A percentile compares a stretch with the other conserved stretches of the same genome.
Evolutionary conservation across 2,113 vertebrate genomes (phyloP).

Genomic region (Centrocercus urophasianus): DNA sequence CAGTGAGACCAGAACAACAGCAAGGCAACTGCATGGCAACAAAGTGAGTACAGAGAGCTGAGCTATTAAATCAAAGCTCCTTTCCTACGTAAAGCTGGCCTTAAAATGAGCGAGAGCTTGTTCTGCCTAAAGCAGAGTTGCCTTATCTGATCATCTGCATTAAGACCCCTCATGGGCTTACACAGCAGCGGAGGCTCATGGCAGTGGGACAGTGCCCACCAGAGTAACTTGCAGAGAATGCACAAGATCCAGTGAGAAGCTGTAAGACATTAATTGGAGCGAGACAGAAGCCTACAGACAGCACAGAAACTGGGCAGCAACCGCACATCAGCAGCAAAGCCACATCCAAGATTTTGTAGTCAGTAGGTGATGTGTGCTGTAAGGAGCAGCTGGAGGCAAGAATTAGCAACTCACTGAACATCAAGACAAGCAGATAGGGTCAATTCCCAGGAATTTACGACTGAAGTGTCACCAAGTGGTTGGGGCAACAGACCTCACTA

Average conservation of each 20-base stretch:
- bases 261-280: too few species aligned
- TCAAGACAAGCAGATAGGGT: background rate
- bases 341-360: background rate
- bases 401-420: background rate
- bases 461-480: background rate
- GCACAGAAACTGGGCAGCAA: background rate
- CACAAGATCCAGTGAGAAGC: accelerated
- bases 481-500: background rate
- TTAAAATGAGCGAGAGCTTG: background rate
- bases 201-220: accelerated
- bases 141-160: background rate
- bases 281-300: background rate
- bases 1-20: background rate
- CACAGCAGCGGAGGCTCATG: accelerated
- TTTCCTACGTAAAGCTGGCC: background rate
- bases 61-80: background rate
- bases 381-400: background rate
- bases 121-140: background rate
- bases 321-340: background rate
- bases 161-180: background rate
- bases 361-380: background rate
- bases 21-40: background rate
- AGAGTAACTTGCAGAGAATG: background rate
- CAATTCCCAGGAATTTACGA: background rate
- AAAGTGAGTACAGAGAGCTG: accelerated